Evolutionary conservation across 2,113 vertebrate genomes (phyloP).

Genomic region (Talpa occidentalis): DNA sequence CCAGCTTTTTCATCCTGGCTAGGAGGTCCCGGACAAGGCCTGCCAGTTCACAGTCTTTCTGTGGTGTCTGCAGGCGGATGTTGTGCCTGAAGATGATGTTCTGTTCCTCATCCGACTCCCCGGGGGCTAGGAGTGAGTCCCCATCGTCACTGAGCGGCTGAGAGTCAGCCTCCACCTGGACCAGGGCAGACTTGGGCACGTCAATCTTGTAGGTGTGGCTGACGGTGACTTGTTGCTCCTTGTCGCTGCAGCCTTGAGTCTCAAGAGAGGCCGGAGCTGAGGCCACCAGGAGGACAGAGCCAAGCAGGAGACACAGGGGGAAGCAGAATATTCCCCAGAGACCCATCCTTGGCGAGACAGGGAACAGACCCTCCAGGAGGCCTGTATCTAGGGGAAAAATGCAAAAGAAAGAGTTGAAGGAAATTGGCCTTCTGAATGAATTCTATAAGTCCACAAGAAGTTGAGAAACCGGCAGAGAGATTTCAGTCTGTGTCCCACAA

Average conservation of each 20-base stretch:
- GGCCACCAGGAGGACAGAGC: conserved; percentile 73
- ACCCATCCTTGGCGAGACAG: conserved; percentile 69
- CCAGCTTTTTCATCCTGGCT: conserved; percentile 91
- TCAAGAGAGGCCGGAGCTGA: conserved; percentile 72
- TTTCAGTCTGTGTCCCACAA: not conserved
- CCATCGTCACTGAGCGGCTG: conserved; percentile 80
- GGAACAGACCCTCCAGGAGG: not conserved
- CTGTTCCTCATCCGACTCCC: conserved; percentile 83
- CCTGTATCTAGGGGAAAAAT: conserved; percentile 53
- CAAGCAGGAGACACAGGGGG: conserved; percentile 83
- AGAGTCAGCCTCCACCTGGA: conserved; percentile 86
- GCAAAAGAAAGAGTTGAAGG: not conserved
- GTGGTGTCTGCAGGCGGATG: conserved; percentile 87
- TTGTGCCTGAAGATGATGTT: conserved; percentile 93
- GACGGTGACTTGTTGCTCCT: conserved; percentile 88
- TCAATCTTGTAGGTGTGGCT: conserved; percentile 93
- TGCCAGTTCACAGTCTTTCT: conserved; percentile 87
- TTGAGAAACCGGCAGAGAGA: not conserved
- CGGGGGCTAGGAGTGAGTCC: conserved; percentile 68
- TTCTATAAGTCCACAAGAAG: not conserved
- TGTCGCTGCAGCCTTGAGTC: conserved; percentile 74
- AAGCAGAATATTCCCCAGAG: conserved; percentile 60
- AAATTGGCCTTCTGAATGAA: not conserved
- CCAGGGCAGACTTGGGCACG: conserved; percentile 84
- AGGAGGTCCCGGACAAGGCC: conserved; percentile 87